These are phyloP conservation scores for Drymonia ruficornis DNA, from an alignment of 2,888 invertebrate species.

Conservation along the genomic window DNA sequence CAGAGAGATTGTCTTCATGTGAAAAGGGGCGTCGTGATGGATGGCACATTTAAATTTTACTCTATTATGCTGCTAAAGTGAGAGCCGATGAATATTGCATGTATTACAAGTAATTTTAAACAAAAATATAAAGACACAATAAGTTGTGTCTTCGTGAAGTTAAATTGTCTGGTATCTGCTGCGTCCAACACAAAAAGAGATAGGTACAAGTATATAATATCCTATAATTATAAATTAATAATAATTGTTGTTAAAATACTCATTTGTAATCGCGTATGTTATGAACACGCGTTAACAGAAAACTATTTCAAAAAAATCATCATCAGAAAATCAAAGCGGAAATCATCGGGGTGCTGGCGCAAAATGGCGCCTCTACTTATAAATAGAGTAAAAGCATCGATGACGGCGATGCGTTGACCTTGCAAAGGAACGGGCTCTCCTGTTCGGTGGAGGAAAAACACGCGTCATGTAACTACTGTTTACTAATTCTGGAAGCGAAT, in stretches of 20 bases:
- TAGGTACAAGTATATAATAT: no score
- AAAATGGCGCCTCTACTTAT: background rate
- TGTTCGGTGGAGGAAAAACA: background rate
- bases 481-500: no score
- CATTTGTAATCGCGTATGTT: no score
- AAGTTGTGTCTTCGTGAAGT: no score
- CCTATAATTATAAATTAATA: no score
- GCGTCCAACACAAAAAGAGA: no score
- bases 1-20: constrained; percentile 18
- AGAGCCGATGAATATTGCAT: constrained; percentile 25
- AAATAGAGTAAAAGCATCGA: constrained; percentile 1
- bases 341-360: background rate
- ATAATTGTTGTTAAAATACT: no score
- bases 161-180: no score
- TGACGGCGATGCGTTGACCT: constrained; percentile 7
- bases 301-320: background rate
- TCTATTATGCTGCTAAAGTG: constrained; percentile 18
- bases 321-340: no score
- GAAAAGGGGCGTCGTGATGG: constrained; percentile 23
- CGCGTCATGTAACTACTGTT: background rate
- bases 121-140: no score
- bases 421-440: constrained; percentile 4
- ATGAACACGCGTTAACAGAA: no score
- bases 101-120: constrained; percentile 5
- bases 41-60: constrained; percentile 19